These are phyloP conservation scores for Drosophila diplacantha DNA, from an alignment of 2,888 invertebrate genomes.

Conservation along the genomic window DNA sequence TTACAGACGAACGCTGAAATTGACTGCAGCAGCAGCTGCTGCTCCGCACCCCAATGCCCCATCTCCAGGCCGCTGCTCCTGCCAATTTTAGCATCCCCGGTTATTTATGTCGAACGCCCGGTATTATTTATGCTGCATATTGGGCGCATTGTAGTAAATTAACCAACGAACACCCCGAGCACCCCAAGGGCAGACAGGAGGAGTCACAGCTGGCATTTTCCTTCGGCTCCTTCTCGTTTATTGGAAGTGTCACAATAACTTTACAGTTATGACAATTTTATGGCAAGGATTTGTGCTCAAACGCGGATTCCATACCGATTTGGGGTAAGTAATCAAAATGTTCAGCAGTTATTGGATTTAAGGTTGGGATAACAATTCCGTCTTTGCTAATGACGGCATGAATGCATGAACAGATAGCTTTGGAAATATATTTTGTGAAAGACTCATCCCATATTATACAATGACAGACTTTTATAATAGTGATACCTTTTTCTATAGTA, in stretches of 20 bases:
- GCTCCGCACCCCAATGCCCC: background rate
- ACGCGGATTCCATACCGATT: conserved; percentile 18
- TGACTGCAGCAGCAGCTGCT: conserved; percentile 52
- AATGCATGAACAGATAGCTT: background rate
- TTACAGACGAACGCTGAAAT: conserved; percentile 48
- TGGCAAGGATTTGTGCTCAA: conserved; percentile 29
- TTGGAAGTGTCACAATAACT: conserved; percentile 62
- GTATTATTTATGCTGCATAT: conserved; percentile 71
- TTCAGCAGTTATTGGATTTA: conserved; percentile 14
- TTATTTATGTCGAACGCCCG: conserved; percentile 66
- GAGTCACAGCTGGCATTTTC: conserved; percentile 51
- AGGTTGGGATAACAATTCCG: background rate
- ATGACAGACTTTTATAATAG: background rate
- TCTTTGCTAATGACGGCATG: conserved; percentile 7
- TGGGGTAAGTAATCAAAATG: conserved; percentile 15
- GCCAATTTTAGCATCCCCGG: conserved; percentile 56
- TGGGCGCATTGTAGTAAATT: conserved; percentile 63
- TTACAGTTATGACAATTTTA: conserved; percentile 64
- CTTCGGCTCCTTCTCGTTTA: conserved; percentile 38
- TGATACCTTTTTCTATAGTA: background rate
- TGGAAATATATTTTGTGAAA: background rate
- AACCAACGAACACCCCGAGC: conserved; percentile 42
- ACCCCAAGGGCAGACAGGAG: conserved; percentile 7
- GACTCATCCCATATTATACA: no score
- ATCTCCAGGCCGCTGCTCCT: conserved; percentile 21